Conservation (phyloP, 2,113 vertebrate species). For the western clawed frog (Xenopus tropicalis) region UCB_Xtro_10.0 CM004451.2:88243001-88243500, state of each 20-base stretch:
- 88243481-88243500: slow-evolving; percentile 98
- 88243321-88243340: no score
- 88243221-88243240: slow-evolving; percentile 25
- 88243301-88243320: no score
- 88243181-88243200: slow-evolving; percentile 90
- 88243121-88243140: slow-evolving; percentile 96
- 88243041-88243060: slow-evolving; percentile 98
- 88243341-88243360: no score
- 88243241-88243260: no score
- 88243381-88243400: no score
- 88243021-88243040: no score
- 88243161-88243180: slow-evolving; percentile 97
- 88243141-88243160: slow-evolving; percentile 93
- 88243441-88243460: slow-evolving; percentile 95
- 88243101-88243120: slow-evolving; percentile 96
- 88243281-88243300: no score
- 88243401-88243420: slow-evolving; percentile 84
- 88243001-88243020: no score
- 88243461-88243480: slow-evolving; percentile 93
- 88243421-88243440: slow-evolving; percentile 95
- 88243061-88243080: slow-evolving; percentile 93
- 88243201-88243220: slow-evolving; percentile 92
- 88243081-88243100: slow-evolving; percentile 96
- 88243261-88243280: no score
- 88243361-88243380: no score